Base-by-base conservation (phyloP, 2,888 invertebrate species). In the Troglohyphantes excavatus region DNA sequence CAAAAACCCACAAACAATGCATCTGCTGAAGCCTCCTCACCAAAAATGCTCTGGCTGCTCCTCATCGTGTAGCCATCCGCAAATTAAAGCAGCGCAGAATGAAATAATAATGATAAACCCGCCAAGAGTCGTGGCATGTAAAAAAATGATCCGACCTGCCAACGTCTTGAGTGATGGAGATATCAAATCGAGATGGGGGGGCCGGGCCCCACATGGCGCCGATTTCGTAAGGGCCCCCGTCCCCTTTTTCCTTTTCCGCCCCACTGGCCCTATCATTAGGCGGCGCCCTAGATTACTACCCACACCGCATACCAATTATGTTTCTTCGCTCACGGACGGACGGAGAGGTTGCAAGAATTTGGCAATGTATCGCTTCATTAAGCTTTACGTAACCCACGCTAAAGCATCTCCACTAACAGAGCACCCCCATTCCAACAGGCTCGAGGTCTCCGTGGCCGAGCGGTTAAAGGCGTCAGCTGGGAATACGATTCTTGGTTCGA, bases 111-210 rank as follows among this genome's bases (percentile, higher is more conserved):
- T 46, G 46, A 46, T 21, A 63, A 81, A 53, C 53, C 63, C 65
- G 81, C 23, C 21, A 73, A 13, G 7, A 88, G 59, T 72, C 86
- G 79, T 86, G 85, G 84, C 79, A 86, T 65, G 81, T 88, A 88
- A 88, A 88, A 81, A 88, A 88, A 81, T 67, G 75, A 75, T 81
- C 21, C 59, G 23, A 82, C 27, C 88, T 88, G 88, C 88, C 88
- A 88, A 82, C 88, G 88, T 81, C 75, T 88, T 88, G 88, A 88
- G 61, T 88, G 88, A 88, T 88, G 88, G 88, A 88, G 88, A 88
- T 88, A 88, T 88, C 88, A 88, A 88, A 88, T 88, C 88, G 61
- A 88, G 88, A 81, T 88, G 88, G 88, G 88, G 88, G 88, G 87
- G 88, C 88, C 68, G 81, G 88, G 88, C 88, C 88, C 82, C 88